Evolutionary conservation across 1,140 invertebrate genomes (phyloP).

Genomic region (Anoplophora glabripennis): DNA sequence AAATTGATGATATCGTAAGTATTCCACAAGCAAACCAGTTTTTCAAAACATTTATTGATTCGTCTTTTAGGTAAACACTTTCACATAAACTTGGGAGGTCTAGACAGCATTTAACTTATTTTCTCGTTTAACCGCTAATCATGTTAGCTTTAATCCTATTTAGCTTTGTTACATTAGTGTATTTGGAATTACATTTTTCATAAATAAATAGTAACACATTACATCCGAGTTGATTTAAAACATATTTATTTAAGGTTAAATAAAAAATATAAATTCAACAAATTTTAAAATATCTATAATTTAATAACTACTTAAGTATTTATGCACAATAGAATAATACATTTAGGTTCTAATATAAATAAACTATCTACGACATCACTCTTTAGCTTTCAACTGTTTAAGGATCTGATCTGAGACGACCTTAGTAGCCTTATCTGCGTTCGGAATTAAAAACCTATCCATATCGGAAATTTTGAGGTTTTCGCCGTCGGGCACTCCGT

Average conservation of each 20-base stretch:
- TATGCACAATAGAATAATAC: conserved; percentile 11
- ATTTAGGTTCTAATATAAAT: conserved; percentile 5
- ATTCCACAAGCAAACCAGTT: not conserved
- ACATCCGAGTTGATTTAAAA: too few relatives aligned
- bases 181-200: too few relatives aligned
- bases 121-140: too few relatives aligned
- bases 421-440: conserved; percentile 87
- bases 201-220: too few relatives aligned
- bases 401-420: conserved; percentile 71
- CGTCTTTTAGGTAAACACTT: conserved; percentile 50
- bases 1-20: conserved; percentile 95
- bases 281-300: not conserved
- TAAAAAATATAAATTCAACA: not conserved
- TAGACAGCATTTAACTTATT: not conserved
- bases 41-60: conserved; percentile 13
- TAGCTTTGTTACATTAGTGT: too few relatives aligned
- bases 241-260: too few relatives aligned
- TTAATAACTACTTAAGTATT: conserved; percentile 3
- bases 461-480: conserved; percentile 76
- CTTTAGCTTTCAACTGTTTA: conserved; percentile 52
- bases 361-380: conserved; percentile 24
- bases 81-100: conserved; percentile 41
- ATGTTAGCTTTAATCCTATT: too few relatives aligned
- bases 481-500: conserved; percentile 75
- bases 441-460: conserved; percentile 89